Evolutionary conservation across 2,888 invertebrate genomes (phyloP).

Genomic region (Tenthredo scrophulariae): DNA sequence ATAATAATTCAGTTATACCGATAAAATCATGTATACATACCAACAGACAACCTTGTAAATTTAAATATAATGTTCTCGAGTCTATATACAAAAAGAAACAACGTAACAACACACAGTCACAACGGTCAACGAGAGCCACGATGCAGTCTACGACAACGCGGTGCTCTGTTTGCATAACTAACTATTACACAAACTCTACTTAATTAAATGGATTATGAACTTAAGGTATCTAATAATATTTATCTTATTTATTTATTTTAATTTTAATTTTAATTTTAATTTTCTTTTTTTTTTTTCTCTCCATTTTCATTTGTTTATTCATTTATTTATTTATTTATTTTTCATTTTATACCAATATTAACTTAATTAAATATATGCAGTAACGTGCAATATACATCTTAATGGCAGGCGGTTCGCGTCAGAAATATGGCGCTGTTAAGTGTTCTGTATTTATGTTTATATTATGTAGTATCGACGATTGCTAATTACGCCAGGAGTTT

Average conservation of each 20-base stretch:
- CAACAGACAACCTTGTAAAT: constrained; percentile 70
- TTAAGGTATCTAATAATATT: constrained; percentile 47
- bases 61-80: constrained; percentile 65
- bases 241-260: constrained; percentile 51
- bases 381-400: constrained; percentile 64
- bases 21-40: constrained; percentile 69
- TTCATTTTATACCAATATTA: constrained; percentile 35
- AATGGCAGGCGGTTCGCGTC: constrained; percentile 65
- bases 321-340: constrained; percentile 53
- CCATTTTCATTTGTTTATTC: constrained; percentile 58
- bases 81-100: constrained; percentile 65
- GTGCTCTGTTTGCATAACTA: constrained; percentile 39
- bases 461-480: neutral
- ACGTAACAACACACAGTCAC: constrained; percentile 69
- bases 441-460: constrained; percentile 47
- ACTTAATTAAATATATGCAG: constrained; percentile 57
- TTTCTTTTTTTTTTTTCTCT: constrained; percentile 20
- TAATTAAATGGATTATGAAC: constrained; percentile 43
- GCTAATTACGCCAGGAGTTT: neutral
- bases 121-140: constrained; percentile 55
- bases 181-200: constrained; percentile 46
- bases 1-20: constrained; percentile 61
- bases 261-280: constrained; percentile 43
- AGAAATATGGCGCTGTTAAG: constrained; percentile 61
- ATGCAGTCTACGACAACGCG: constrained; percentile 22